Conservation (phyloP, 2,888 invertebrate species). For the Trachelus troglodyta region DNA sequence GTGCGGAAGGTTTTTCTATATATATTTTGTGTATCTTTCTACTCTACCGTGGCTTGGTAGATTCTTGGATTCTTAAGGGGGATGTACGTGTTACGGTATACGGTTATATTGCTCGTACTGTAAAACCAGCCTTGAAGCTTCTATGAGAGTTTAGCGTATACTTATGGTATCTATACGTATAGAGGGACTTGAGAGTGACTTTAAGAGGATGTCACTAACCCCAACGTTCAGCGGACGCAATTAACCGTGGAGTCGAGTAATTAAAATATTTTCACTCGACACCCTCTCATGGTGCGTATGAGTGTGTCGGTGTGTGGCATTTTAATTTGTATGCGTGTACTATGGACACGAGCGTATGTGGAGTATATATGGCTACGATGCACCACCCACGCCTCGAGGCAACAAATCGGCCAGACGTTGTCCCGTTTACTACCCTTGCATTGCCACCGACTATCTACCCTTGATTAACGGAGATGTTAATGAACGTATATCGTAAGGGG, state of each 20-base stretch:
- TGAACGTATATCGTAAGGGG: constrained; percentile 30
- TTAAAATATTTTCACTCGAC: constrained; percentile 45
- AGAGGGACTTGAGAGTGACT: neutral
- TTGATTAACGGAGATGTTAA: constrained; percentile 52
- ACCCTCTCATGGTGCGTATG: neutral
- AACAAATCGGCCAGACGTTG: neutral
- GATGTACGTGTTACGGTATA: neutral
- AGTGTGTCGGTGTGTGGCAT: neutral
- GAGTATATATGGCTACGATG: neutral
- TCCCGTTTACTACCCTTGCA: neutral
- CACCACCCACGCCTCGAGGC: neutral
- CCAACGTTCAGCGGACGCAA: constrained; percentile 25
- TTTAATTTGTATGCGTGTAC: constrained; percentile 1
- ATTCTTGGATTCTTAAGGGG: neutral
- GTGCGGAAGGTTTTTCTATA: constrained; percentile 1
- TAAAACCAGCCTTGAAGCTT: neutral
- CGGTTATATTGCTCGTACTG: neutral
- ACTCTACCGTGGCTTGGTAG: neutral
- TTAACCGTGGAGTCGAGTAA: constrained; percentile 43
- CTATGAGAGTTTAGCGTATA: constrained; percentile 1
- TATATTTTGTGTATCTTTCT: neutral
- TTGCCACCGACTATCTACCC: constrained; percentile 1
- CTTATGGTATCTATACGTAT: neutral
- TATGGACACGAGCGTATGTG: neutral
- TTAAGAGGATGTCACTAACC: constrained; percentile 4